These are phyloP conservation scores for Etia nguti DNA, from an alignment of 2,113 vertebrate genomes.

Conservation along the genomic window DNA sequence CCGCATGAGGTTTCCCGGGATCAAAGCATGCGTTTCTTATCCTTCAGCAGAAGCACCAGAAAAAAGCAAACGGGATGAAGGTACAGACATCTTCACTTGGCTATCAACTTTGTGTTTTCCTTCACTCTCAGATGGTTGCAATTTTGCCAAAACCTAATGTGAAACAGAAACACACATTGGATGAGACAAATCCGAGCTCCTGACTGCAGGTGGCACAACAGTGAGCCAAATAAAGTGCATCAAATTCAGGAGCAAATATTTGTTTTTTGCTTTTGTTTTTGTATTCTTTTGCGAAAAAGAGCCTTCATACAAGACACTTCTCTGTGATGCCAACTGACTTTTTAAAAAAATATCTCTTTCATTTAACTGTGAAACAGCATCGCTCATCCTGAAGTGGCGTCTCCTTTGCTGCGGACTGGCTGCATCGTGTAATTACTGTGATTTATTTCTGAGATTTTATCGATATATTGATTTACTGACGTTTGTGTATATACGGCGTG, in stretches of 20 bases:
- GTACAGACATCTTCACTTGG: not conserved
- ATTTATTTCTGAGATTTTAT: constrained; percentile 5
- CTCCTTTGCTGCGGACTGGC: not conserved
- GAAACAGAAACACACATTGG: constrained; percentile 4
- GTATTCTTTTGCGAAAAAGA: not conserved
- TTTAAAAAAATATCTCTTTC: not conserved
- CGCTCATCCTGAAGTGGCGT: not conserved
- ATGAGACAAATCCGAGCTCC: not conserved
- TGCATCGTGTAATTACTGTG: not conserved
- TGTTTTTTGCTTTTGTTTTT: not conserved
- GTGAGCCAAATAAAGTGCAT: not conserved
- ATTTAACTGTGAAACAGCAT: not conserved
- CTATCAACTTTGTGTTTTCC: not conserved
- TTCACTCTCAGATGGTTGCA: not conserved
- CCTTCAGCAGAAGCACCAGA: constrained; percentile 28
- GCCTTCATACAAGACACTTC: not conserved
- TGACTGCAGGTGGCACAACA: constrained; percentile 3
- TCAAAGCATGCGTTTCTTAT: constrained; percentile 39
- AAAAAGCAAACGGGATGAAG: constrained; percentile 39
- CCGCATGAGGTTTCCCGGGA: constrained; percentile 2
- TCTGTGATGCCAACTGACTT: not conserved
- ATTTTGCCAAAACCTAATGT: not conserved
- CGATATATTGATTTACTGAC: constrained; percentile 20
- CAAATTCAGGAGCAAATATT: not conserved
- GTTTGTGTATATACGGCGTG: constrained; percentile 19